Evolutionary conservation across 1,140 invertebrate species (phyloP).

Genomic region (Octopus bimaculoides): DNA sequence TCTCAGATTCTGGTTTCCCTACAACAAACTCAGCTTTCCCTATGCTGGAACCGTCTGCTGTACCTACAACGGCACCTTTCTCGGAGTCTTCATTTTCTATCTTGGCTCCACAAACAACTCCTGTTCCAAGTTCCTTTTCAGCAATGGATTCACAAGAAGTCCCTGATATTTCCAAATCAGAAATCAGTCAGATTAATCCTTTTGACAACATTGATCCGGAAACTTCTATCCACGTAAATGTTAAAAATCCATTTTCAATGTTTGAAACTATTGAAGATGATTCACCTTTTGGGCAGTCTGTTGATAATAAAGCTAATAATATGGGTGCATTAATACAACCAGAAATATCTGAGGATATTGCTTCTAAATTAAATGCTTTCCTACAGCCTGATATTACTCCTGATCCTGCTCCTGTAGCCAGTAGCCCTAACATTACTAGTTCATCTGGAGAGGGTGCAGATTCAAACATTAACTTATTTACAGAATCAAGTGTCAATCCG

Average conservation of each 20-base stretch:
- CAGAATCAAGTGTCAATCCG: conserved; percentile 15
- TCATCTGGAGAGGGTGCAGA: too few relatives aligned
- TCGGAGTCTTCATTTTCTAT: conserved; percentile 17
- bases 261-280: conserved; percentile 2
- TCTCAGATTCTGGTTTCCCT: conserved; percentile 25
- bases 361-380: background rate
- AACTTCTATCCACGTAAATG: background rate
- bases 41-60: background rate
- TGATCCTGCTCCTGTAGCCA: background rate
- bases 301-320: background rate
- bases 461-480: background rate
- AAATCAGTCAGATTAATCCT: background rate
- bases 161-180: background rate
- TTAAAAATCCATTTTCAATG: background rate
- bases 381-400: background rate
- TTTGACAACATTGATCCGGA: background rate
- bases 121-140: background rate
- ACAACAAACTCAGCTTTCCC: background rate
- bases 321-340: background rate
- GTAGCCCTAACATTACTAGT: too few relatives aligned
- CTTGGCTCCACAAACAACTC: conserved; percentile 13
- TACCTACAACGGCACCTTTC: background rate
- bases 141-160: background rate
- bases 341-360: background rate
- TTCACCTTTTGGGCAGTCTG: background rate